phyloP scores from a whole-genome alignment of 2,888 invertebrate species.

The Rugalucina vietnamica region DNA sequence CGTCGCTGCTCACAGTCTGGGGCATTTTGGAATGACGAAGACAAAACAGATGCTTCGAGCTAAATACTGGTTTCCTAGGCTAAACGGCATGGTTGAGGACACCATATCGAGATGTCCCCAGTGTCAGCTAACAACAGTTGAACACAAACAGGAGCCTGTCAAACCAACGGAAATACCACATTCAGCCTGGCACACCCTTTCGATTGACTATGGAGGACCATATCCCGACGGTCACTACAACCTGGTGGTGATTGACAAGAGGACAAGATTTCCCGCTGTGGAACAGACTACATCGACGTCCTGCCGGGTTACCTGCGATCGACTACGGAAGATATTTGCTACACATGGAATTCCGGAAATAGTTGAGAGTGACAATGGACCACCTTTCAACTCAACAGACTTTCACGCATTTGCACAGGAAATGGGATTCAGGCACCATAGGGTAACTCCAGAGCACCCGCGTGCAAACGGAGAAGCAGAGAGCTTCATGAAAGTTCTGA shows the following conservation, averaged over 20 bases:
- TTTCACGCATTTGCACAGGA: slow-evolving; percentile 40
- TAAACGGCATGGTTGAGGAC: slow-evolving; percentile 25
- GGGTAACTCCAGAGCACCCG: slow-evolving; percentile 42
- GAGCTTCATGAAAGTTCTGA: slow-evolving; percentile 42
- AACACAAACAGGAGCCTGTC: slow-evolving; percentile 28
- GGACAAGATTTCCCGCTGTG: slow-evolving; percentile 39
- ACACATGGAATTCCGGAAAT: slow-evolving; percentile 33
- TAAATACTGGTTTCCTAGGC: slow-evolving; percentile 29
- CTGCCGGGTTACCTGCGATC: background rate
- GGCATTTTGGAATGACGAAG: slow-evolving; percentile 31
- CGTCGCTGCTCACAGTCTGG: slow-evolving; percentile 14
- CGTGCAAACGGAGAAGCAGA: slow-evolving; percentile 51
- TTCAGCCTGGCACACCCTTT: slow-evolving; percentile 21
- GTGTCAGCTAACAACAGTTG: slow-evolving; percentile 36
- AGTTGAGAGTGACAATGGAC: slow-evolving; percentile 41
- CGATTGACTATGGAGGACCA: slow-evolving; percentile 28
- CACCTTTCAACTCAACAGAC: slow-evolving; percentile 41
- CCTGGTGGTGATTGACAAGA: slow-evolving; percentile 13
- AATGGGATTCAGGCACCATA: slow-evolving; percentile 45
- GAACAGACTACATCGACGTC: slow-evolving; percentile 30
- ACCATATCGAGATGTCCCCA: slow-evolving; percentile 22
- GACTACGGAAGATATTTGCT: slow-evolving; percentile 34
- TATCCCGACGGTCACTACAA: slow-evolving; percentile 29
- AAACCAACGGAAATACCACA: slow-evolving; percentile 23
- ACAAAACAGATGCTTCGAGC: slow-evolving; percentile 34